Conservation (phyloP, 2,888 invertebrate species). For the Tuberolachnus salignus region DNA sequence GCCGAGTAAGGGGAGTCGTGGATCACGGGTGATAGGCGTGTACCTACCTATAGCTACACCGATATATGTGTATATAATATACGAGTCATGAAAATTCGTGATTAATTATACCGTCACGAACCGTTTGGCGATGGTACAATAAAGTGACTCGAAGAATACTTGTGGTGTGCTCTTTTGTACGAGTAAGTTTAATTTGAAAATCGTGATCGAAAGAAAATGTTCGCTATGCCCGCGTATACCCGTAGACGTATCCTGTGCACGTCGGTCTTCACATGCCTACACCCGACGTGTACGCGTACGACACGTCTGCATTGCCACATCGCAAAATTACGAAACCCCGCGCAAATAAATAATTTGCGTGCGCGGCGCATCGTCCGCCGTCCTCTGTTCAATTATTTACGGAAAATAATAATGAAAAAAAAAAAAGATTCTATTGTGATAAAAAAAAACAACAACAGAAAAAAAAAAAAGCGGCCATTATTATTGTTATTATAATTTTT, state of each 20-base stretch:
- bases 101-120: conserved; percentile 39
- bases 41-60: too few species aligned
- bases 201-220: conserved; percentile 14
- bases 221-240: not conserved
- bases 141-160: conserved; percentile 1
- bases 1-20: not conserved
- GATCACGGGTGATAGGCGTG: not conserved
- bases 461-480: too few species aligned
- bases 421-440: too few species aligned
- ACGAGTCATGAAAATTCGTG: conserved; percentile 47
- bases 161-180: not conserved
- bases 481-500: too few species aligned
- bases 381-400: not conserved
- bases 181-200: not conserved
- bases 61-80: too few species aligned
- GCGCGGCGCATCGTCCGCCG: not conserved
- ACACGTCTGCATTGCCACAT: not conserved
- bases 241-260: not conserved
- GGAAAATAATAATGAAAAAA: too few species aligned
- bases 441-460: too few species aligned
- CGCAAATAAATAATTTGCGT: not conserved
- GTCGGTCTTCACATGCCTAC: not conserved
- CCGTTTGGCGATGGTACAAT: not conserved
- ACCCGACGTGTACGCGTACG: not conserved
- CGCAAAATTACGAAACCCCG: conserved; percentile 3